Percentiles rank a stretch among this genome's conserved stretches.
phyloP scores from a whole-genome alignment of 2,888 invertebrate species.

The Prionchulus punctatus region DNA sequence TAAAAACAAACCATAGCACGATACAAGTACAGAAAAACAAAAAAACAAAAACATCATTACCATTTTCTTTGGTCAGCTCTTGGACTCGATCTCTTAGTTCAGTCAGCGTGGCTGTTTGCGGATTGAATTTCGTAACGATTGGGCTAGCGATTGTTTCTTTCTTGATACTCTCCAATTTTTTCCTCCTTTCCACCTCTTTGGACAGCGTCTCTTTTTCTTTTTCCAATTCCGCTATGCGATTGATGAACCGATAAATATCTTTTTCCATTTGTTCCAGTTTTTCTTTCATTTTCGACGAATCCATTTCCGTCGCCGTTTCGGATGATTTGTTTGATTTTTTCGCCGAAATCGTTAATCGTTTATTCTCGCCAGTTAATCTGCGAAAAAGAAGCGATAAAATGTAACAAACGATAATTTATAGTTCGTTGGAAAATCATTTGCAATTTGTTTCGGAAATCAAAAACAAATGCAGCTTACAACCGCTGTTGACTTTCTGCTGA shows the following conservation, averaged over 20 bases:
- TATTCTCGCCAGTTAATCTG: constrained; percentile 12
- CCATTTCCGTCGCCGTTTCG: neutral
- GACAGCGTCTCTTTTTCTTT: constrained; percentile 16
- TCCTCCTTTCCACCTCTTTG: constrained; percentile 14
- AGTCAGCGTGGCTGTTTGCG: constrained; percentile 32
- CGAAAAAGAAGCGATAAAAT: neutral
- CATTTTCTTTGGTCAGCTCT: constrained; percentile 70
- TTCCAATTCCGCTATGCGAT: constrained; percentile 14
- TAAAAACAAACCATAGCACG: neutral
- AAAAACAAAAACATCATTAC: constrained; percentile 27
- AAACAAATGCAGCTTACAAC: neutral
- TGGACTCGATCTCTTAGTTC: constrained; percentile 57
- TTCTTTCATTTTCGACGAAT: neutral
- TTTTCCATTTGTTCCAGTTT: constrained; percentile 17
- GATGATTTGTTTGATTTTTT: neutral
- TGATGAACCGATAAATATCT: constrained; percentile 13
- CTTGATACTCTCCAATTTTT: constrained; percentile 30
- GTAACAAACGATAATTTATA: no score
- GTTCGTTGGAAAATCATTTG: neutral
- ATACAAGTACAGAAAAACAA: neutral
- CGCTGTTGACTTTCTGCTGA: no score
- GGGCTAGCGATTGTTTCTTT: constrained; percentile 23
- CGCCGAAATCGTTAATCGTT: constrained; percentile 16
- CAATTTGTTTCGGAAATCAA: neutral
- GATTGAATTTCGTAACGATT: constrained; percentile 43